Evolutionary conservation across 1,140 invertebrate genomes (phyloP).

Genomic region (Lepidurus apus): DNA sequence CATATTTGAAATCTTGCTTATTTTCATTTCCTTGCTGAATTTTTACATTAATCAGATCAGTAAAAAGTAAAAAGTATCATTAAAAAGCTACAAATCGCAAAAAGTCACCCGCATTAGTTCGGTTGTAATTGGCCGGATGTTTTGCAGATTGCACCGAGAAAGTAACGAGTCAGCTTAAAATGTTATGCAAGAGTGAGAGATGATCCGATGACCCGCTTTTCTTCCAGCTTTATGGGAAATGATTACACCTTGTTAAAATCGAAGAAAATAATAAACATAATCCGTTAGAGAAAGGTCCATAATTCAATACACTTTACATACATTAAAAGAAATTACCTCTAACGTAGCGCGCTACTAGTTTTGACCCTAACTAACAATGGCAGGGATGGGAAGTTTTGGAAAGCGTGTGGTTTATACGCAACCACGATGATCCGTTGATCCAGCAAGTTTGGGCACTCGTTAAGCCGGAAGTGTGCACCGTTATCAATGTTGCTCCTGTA

Average conservation of each 20-base stretch:
- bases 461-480: background rate
- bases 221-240: no score
- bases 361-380: background rate
- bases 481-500: background rate
- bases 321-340: background rate
- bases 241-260: no score
- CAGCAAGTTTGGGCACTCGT: background rate
- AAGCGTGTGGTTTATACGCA: slow-evolving; percentile 7
- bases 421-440: slow-evolving; percentile 21
- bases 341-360: background rate
- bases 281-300: background rate
- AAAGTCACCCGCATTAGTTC: background rate
- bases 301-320: background rate
- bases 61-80: background rate
- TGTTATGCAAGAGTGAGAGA: no score
- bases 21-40: background rate
- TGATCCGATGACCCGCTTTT: no score
- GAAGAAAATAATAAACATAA: no score
- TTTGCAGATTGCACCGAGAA: no score
- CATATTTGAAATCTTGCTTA: background rate
- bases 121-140: no score
- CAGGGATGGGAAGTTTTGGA: background rate
- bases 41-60: background rate
- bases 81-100: background rate
- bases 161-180: no score